These are phyloP conservation scores for Diorhabda carinulata DNA, from an alignment of 1,140 invertebrate species.

Conservation along the genomic window DNA sequence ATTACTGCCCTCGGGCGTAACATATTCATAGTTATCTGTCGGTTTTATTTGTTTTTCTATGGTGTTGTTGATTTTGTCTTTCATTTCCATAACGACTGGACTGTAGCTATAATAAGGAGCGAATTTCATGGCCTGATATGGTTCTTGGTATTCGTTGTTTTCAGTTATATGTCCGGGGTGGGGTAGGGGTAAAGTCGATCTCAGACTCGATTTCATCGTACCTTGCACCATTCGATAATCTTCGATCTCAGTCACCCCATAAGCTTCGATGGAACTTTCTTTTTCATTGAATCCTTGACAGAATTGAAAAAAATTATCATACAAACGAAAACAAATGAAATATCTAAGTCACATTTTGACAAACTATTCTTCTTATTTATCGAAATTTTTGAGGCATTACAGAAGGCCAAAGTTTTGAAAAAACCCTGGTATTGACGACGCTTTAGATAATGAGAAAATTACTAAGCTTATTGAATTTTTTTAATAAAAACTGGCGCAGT, in stretches of 20 bases:
- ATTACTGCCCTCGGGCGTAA: constrained; percentile 68
- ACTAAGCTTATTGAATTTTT: too few species aligned
- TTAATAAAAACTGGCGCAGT: too few species aligned
- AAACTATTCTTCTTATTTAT: too few species aligned
- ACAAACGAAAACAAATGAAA: too few species aligned
- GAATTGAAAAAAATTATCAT: too few species aligned
- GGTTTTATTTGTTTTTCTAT: constrained; percentile 43
- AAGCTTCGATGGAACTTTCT: constrained; percentile 41
- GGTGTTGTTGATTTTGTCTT: constrained; percentile 57
- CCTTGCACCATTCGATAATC: constrained; percentile 44
- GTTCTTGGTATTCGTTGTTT: constrained; percentile 74
- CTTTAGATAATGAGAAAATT: too few species aligned
- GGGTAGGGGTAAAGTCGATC: constrained; percentile 54
- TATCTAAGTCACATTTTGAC: too few species aligned
- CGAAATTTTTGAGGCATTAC: too few species aligned
- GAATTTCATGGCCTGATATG: constrained; percentile 71
- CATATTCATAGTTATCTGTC: constrained; percentile 65
- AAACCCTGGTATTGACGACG: too few species aligned
- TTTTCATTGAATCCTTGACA: constrained; percentile 39
- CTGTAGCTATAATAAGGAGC: constrained; percentile 76
- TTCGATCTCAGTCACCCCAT: constrained; percentile 47
- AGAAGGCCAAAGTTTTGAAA: too few species aligned
- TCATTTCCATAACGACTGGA: constrained; percentile 72
- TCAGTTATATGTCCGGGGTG: constrained; percentile 55
- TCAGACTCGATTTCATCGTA: constrained; percentile 48